Percentiles rank a stretch among this genome's conserved stretches.
phyloP scores from a whole-genome alignment of 1,140 invertebrate genomes.

The Cephus cinctus region DNA sequence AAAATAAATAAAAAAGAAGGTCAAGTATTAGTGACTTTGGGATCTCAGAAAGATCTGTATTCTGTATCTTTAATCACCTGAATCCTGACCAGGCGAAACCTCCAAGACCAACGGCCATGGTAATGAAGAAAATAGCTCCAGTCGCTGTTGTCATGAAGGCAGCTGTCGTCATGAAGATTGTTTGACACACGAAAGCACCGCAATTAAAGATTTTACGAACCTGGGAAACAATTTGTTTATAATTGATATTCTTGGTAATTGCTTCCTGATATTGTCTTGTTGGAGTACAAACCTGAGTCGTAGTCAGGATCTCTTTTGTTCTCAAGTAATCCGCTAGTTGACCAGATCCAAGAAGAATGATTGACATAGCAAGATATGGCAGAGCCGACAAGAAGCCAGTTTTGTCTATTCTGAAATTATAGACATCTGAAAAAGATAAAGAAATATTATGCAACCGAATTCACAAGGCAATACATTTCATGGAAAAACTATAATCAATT shows the following conservation, averaged over 20 bases:
- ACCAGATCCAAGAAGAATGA: conserved; percentile 76
- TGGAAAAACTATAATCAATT: conserved; percentile 3
- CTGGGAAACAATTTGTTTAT: conserved; percentile 25
- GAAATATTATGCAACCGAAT: conserved; percentile 9
- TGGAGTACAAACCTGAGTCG: conserved; percentile 70
- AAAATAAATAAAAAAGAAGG: too few species aligned
- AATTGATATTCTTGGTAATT: not conserved
- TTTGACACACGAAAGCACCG: conserved; percentile 77
- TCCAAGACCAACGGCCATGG: conserved; percentile 82
- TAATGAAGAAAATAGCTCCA: conserved; percentile 73
- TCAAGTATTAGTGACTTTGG: too few species aligned
- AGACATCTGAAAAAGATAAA: conserved; percentile 61
- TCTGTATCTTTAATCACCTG: too few species aligned
- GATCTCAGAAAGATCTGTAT: too few species aligned
- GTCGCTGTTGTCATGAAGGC: conserved; percentile 66
- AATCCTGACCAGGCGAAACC: conserved; percentile 89
- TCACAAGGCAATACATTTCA: conserved; percentile 9
- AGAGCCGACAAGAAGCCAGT: conserved; percentile 80
- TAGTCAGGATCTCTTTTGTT: conserved; percentile 63
- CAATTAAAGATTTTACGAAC: conserved; percentile 75
- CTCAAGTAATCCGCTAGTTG: conserved; percentile 78
- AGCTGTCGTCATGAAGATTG: conserved; percentile 79
- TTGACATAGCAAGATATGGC: conserved; percentile 84
- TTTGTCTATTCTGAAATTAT: conserved; percentile 70
- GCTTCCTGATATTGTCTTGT: too few species aligned